These are phyloP conservation scores for Platysteira castanea DNA, from an alignment of 2,113 vertebrate genomes.

Conservation along the genomic window DNA sequence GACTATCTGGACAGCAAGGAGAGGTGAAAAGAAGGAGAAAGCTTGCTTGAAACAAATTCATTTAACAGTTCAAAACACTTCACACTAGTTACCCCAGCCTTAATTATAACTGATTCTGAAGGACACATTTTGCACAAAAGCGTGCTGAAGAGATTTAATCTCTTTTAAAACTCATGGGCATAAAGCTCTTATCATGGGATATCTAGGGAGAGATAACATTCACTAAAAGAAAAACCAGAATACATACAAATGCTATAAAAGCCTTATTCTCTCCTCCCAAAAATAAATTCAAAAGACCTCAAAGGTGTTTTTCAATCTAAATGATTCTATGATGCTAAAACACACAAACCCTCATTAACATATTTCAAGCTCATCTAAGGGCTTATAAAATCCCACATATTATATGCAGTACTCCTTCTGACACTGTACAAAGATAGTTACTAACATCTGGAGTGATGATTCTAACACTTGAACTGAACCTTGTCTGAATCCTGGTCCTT, in stretches of 20 bases:
- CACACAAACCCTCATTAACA: not conserved
- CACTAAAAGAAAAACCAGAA: not conserved
- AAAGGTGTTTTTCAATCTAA: not conserved
- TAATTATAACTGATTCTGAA: not conserved
- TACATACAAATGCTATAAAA: not conserved
- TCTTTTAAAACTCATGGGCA: not conserved
- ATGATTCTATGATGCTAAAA: not conserved
- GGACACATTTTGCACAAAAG: not conserved
- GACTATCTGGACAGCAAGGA: not conserved
- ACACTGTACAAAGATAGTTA: not conserved
- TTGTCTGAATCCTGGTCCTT: not conserved
- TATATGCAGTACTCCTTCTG: not conserved
- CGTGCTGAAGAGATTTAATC: not conserved
- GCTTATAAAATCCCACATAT: not conserved
- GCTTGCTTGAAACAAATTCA: not conserved
- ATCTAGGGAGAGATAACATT: not conserved
- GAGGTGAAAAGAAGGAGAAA: not conserved
- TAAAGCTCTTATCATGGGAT: not conserved
- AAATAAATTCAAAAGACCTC: not conserved
- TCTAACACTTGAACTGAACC: not conserved
- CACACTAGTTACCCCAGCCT: not conserved
- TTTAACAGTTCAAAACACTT: not conserved
- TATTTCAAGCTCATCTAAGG: not conserved
- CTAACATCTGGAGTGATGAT: not conserved
- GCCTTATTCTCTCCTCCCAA: not conserved